Base-by-base conservation (phyloP, 2,113 vertebrate species). In the Tetrax tetrax region DNA sequence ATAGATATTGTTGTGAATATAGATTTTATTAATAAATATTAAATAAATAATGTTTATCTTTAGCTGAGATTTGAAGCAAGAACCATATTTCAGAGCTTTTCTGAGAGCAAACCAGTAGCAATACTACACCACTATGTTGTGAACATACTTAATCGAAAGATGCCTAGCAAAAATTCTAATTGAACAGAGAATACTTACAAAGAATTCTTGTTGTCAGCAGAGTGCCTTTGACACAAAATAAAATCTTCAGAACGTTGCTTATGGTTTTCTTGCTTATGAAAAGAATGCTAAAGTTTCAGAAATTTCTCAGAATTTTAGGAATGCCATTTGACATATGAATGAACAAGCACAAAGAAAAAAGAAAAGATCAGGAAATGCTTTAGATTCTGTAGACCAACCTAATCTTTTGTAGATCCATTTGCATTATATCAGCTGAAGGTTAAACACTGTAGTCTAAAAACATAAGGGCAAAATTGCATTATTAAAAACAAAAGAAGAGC, bases 221-320 rank as follows among this genome's bases (percentile, higher is more conserved):
- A 64, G 64, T 77, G 35, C 77, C 59, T 91, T 53, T 87, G 56
- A 89, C 69, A 51, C 4, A 11, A 74, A 84, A 83, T n/a, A 78
- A 87, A 93, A 87, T 78, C 77, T 77, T 89, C 47, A 59, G 83
- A 83, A 87, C n/a, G 28, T 69, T 90, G 78, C 48, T 80, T 80
- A 19, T 91, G 63, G 47, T 72, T 79, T 91, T 93, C 61, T 89
- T 79, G 53, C 50, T 93, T 69, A 51, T 93, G 69, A 51, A 41
- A 87, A 82, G 50, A 84, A 84, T 51, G 50, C 0, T 69, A 33
- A 89, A 83, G 54, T 74, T 90, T 72, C 38, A 28, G 64, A 75
- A 72, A 78, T 83, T 77, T 64, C 51, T 75, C 5, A 1, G 43
- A 38, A 65, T 90, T 80, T 25, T 83, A 65, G 69, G 64, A 70